Evolutionary conservation across 2,888 invertebrate species (phyloP).

Genomic region (Lasius platythorax): DNA sequence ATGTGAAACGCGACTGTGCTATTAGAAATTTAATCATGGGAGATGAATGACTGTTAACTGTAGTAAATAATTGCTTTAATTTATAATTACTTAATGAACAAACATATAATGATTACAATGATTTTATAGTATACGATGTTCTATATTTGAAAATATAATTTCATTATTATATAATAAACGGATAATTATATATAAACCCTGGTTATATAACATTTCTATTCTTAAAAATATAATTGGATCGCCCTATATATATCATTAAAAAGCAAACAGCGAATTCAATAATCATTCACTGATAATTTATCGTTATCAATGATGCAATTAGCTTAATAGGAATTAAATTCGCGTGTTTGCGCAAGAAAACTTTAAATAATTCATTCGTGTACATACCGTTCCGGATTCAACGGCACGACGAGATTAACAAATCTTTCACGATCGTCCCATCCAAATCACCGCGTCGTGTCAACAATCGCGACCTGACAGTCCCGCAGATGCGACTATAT

Average conservation of each 20-base stretch:
- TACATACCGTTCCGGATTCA: slow-evolving; percentile 38
- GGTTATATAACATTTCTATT: neutral
- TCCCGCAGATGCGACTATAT: slow-evolving; percentile 50
- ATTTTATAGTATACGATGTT: neutral
- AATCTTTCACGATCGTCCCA: slow-evolving; percentile 56
- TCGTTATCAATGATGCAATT: neutral
- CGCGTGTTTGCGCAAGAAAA: neutral
- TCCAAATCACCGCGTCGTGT: slow-evolving; percentile 42
- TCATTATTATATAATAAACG: neutral
- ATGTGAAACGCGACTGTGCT: neutral
- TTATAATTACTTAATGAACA: neutral
- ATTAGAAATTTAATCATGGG: slow-evolving; percentile 4
- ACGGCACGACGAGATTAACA: slow-evolving; percentile 65
- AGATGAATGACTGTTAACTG: neutral
- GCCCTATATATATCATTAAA: neutral
- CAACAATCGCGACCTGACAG: slow-evolving; percentile 65
- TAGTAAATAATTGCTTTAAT: neutral
- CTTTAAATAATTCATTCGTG: slow-evolving; percentile 32
- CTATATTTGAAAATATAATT: neutral
- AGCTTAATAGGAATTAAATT: neutral
- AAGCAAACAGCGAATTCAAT: neutral
- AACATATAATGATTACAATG: neutral
- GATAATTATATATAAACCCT: neutral
- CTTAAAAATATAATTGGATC: neutral
- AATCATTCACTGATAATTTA: neutral